Evolutionary conservation across 2,888 invertebrate genomes (phyloP).

Genomic region (Erynnis tages): DNA sequence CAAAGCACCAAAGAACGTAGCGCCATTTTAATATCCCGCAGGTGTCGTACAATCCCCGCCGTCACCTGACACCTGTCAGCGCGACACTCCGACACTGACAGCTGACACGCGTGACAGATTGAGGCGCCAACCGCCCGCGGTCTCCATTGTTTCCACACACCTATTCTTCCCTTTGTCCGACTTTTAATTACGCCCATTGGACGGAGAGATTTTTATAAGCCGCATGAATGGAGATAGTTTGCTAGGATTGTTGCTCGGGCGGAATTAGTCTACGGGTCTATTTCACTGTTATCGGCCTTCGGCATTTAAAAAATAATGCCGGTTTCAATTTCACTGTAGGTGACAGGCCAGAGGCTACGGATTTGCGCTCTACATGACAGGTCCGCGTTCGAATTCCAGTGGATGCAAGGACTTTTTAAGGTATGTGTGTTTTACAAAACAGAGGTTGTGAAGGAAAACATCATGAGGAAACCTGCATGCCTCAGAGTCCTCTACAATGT

Average conservation of each 20-base stretch:
- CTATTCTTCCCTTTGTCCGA: constrained; percentile 46
- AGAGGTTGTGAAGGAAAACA: no score
- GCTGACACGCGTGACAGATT: constrained; percentile 66
- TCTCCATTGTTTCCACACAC: constrained; percentile 51
- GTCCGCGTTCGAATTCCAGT: no score
- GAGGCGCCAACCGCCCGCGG: constrained; percentile 60
- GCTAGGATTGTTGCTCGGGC: not conserved
- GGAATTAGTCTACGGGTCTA: no score
- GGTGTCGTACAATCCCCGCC: constrained; percentile 46
- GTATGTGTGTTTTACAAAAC: no score
- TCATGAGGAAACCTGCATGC: no score
- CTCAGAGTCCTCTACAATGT: no score
- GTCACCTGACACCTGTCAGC: constrained; percentile 56
- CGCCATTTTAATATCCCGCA: constrained; percentile 36
- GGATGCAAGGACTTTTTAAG: no score
- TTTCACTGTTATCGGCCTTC: no score
- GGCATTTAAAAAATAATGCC: no score
- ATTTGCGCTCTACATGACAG: no score
- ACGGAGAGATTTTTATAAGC: constrained; percentile 22
- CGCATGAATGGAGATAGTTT: constrained; percentile 19
- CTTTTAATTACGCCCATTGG: constrained; percentile 40
- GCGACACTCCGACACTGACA: constrained; percentile 46
- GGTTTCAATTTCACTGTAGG: no score
- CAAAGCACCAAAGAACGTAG: constrained; percentile 26
- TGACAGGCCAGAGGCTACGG: no score